Conservation (phyloP, 2,888 invertebrate species). For the Epiblema foenella region DNA sequence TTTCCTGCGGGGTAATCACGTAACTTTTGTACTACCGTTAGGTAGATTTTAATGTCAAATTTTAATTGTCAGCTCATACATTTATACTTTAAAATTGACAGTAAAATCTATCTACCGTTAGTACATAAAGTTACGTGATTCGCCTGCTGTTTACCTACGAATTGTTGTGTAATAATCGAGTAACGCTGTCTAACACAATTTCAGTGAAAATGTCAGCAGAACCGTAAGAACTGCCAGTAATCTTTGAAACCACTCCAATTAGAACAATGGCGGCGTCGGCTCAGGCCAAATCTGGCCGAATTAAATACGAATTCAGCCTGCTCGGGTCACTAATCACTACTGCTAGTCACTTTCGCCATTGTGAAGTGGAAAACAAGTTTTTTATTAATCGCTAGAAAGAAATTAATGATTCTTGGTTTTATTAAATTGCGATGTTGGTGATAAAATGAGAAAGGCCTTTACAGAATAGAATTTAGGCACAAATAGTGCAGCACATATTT, state of each 20-base stretch:
- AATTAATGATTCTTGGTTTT: conserved; percentile 6
- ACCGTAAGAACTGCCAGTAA: conserved; percentile 23
- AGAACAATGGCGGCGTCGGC: conserved; percentile 48
- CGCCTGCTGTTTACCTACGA: too few relatives aligned
- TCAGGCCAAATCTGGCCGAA: conserved; percentile 48
- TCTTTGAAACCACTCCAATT: conserved; percentile 47
- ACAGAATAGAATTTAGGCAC: not conserved
- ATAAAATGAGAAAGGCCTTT: not conserved
- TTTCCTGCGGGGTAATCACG: not conserved
- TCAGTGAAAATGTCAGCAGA: not conserved
- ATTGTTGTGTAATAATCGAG: not conserved
- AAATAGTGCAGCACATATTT: too few relatives aligned
- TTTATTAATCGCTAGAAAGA: conserved; percentile 2
- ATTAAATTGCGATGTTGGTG: not conserved
- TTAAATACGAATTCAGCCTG: conserved; percentile 55
- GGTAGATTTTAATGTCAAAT: too few relatives aligned
- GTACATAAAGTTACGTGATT: too few relatives aligned
- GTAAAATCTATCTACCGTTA: too few relatives aligned
- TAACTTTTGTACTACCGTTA: too few relatives aligned
- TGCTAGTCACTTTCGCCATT: conserved; percentile 34
- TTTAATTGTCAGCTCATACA: too few relatives aligned
- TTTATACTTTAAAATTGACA: too few relatives aligned
- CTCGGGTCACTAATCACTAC: conserved; percentile 48
- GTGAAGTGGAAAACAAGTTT: conserved; percentile 31
- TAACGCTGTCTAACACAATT: not conserved